These are phyloP conservation scores for Andricus grossulariae DNA, from an alignment of 1,140 invertebrate genomes.

Conservation along the genomic window DNA sequence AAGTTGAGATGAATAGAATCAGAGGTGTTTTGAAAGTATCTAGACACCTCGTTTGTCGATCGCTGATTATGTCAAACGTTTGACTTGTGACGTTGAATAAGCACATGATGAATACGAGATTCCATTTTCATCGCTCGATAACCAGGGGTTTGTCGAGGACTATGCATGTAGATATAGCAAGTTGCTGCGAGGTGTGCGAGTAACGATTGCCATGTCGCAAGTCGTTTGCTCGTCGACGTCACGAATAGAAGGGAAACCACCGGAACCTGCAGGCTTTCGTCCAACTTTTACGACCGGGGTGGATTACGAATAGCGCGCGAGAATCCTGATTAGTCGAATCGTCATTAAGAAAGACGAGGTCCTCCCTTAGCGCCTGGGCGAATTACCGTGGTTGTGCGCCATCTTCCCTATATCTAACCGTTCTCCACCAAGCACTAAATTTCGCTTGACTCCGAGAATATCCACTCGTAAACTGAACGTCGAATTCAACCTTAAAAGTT, in stretches of 20 bases:
- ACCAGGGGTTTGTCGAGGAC: neutral
- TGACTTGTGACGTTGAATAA: constrained; percentile 25
- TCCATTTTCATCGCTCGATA: constrained; percentile 23
- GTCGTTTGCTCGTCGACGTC: constrained; percentile 16
- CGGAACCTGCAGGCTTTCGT: neutral
- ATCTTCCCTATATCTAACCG: constrained; percentile 8
- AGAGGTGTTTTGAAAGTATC: constrained; percentile 17
- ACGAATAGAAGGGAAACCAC: constrained; percentile 20
- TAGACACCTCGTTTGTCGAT: constrained; percentile 29
- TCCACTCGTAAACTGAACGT: constrained; percentile 21
- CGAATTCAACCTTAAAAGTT: constrained; percentile 24
- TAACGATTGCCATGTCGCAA: constrained; percentile 30
- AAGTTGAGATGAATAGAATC: neutral
- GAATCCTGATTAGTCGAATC: constrained; percentile 46
- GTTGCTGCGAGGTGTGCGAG: neutral
- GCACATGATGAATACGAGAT: constrained; percentile 22
- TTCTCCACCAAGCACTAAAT: constrained; percentile 28
- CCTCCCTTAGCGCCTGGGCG: constrained; percentile 20
- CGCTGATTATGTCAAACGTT: constrained; percentile 8
- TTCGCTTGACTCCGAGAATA: constrained; percentile 21
- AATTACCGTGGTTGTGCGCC: constrained; percentile 20
- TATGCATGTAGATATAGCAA: constrained; percentile 11
- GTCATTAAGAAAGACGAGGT: constrained; percentile 40
- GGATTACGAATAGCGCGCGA: constrained; percentile 27
- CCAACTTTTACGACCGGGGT: constrained; percentile 36